phyloP scores from a whole-genome alignment of 2,888 invertebrate species.

The Dromius quadrimaculatus region DNA sequence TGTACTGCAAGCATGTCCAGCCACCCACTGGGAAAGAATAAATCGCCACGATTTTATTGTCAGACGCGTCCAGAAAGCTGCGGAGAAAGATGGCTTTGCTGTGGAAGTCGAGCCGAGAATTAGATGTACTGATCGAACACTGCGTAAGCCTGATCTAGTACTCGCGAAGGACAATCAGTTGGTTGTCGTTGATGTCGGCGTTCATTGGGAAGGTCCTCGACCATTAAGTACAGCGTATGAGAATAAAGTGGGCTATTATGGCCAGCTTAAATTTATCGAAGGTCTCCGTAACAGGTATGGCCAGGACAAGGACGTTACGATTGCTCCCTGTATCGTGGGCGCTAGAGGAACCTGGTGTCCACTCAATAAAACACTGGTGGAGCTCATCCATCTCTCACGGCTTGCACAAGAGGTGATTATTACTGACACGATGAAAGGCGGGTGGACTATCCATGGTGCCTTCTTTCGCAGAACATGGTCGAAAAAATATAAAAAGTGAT shows the following conservation, averaged over 20 bases:
- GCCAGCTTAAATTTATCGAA: background rate
- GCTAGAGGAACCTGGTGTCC: background rate
- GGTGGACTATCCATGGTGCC: background rate
- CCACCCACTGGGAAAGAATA: background rate
- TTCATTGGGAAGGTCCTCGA: background rate
- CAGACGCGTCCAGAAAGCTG: background rate
- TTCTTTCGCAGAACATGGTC: background rate
- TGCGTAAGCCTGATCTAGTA: background rate
- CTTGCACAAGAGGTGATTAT: background rate
- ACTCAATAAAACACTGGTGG: background rate
- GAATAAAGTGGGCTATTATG: background rate
- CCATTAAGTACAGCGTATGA: background rate
- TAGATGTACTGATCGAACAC: background rate
- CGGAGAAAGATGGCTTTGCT: background rate
- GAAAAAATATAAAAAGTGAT: background rate
- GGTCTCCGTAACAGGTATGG: background rate
- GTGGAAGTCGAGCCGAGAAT: background rate
- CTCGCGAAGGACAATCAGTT: background rate
- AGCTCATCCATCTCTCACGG: background rate
- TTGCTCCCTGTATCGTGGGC: background rate
- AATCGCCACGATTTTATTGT: background rate
- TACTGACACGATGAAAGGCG: background rate
- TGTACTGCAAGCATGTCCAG: background rate
- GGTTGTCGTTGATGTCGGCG: background rate
- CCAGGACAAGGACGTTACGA: background rate